These are phyloP conservation scores for Papilio polyxenes DNA, from an alignment of 1,140 invertebrate genomes.

Conservation along the genomic window DNA sequence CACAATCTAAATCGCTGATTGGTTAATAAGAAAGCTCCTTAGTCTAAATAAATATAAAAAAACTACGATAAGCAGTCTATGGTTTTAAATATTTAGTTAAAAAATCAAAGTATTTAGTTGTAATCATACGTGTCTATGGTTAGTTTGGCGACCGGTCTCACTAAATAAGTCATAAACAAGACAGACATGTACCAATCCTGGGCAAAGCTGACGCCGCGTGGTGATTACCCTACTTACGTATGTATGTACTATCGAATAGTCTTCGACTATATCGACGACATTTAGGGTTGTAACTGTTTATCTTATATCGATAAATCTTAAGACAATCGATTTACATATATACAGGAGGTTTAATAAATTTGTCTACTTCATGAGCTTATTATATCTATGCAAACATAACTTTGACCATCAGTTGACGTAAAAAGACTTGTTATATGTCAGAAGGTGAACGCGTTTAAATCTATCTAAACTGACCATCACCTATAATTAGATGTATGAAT, in stretches of 20 bases:
- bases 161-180: conserved; percentile 15
- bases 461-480: neutral
- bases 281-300: neutral
- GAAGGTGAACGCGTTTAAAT: neutral
- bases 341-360: neutral
- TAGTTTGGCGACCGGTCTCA: neutral
- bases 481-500: neutral
- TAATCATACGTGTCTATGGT: neutral
- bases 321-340: neutral
- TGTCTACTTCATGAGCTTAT: neutral
- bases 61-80: too few relatives aligned
- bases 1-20: too few relatives aligned
- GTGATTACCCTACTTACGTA: conserved; percentile 15
- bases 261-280: neutral
- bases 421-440: neutral
- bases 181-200: conserved; percentile 9
- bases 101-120: neutral
- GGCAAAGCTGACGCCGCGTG: neutral
- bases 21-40: too few relatives aligned
- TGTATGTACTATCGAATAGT: conserved; percentile 3
- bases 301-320: neutral
- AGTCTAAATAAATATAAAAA: too few relatives aligned
- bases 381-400: neutral
- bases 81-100: neutral
- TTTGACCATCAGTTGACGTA: neutral